A percentile compares a stretch with the other conserved stretches of the same genome.
Evolutionary conservation across 1,140 invertebrate genomes (phyloP).

Genomic region (Pissodes strobi): DNA sequence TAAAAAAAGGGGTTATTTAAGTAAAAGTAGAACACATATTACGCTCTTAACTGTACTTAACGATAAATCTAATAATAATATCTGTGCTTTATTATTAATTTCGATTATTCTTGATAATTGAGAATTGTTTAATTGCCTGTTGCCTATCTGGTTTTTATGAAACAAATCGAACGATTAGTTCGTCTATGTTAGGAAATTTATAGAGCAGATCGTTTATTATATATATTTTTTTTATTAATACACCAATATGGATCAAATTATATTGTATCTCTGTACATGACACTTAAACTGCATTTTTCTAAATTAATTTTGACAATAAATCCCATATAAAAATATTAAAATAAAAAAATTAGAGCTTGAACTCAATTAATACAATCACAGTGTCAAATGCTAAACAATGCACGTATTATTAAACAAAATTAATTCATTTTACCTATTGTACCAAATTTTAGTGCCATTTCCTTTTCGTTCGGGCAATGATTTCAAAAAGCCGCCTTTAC

Average conservation of each 20-base stretch:
- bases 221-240: not conserved
- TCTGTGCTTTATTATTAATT: constrained; percentile 4
- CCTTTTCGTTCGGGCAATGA: not conserved
- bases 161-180: not conserved
- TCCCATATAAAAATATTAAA: too few relatives aligned
- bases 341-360: too few relatives aligned
- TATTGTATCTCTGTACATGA: too few relatives aligned
- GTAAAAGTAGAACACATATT: constrained; percentile 18
- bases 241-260: too few relatives aligned
- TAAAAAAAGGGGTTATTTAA: constrained; percentile 7
- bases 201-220: not conserved
- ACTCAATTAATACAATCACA: too few relatives aligned
- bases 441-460: constrained; percentile 3
- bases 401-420: not conserved
- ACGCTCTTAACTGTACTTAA: constrained; percentile 10
- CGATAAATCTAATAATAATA: constrained; percentile 16
- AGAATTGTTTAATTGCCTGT: constrained; percentile 6
- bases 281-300: too few relatives aligned
- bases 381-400: not conserved
- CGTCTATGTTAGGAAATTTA: not conserved
- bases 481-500: not conserved
- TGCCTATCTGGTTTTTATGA: not conserved
- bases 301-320: too few relatives aligned
- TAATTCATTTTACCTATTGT: constrained; percentile 6
- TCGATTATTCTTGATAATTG: constrained; percentile 20